Evolutionary conservation across 2,797 vertebrate species (phyloP).

Genomic region (Rhinophrynus dorsalis): DNA sequence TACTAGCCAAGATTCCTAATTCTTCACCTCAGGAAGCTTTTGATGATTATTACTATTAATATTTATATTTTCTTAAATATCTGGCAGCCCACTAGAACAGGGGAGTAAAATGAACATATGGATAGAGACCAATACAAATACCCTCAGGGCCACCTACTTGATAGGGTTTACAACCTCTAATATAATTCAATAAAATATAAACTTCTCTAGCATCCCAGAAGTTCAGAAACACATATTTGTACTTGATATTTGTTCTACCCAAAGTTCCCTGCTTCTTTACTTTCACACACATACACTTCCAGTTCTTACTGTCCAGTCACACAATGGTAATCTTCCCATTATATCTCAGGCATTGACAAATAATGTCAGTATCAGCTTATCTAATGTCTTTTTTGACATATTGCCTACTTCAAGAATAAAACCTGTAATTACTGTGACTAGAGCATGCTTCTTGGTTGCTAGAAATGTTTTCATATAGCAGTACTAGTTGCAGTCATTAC

Average conservation of each 20-base stretch:
- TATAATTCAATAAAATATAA: no score
- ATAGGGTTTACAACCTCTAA: no score
- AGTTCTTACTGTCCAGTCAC: slow-evolving; percentile 25
- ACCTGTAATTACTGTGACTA: slow-evolving; percentile 45
- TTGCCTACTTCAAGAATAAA: slow-evolving; percentile 45
- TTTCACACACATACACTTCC: slow-evolving; percentile 12
- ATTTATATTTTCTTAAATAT: no score
- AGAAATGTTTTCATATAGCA: slow-evolving; percentile 41
- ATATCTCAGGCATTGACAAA: slow-evolving; percentile 38
- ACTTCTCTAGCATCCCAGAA: background rate
- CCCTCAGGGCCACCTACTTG: no score
- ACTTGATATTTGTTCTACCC: slow-evolving; percentile 15
- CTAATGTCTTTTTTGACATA: slow-evolving; percentile 43
- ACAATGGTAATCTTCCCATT: slow-evolving; percentile 39
- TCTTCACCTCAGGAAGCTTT: no score
- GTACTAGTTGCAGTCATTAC: slow-evolving; percentile 28
- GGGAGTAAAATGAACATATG: no score
- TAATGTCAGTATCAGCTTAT: slow-evolving; percentile 46
- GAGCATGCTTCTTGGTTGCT: slow-evolving; percentile 23
- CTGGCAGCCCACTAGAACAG: no score
- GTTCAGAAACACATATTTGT: slow-evolving; percentile 5
- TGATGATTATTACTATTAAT: no score
- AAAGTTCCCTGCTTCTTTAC: background rate
- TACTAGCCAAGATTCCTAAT: no score
- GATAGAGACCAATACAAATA: no score